These are phyloP conservation scores for Parauchenoglanis punctatus DNA, from an alignment of 2,797 vertebrate species.

Conservation along the genomic window DNA sequence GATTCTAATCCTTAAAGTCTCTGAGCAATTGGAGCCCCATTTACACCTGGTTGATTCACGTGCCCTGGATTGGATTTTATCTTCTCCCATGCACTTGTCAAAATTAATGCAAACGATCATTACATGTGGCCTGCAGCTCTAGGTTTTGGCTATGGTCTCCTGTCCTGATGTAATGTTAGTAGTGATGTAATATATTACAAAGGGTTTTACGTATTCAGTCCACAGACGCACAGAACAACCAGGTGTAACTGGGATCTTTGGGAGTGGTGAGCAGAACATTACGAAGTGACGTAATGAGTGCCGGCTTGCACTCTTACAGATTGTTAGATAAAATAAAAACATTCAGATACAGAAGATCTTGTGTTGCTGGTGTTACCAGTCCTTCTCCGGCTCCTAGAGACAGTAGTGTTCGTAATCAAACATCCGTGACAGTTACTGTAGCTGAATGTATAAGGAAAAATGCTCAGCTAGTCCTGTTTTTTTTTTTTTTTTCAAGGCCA, in stretches of 20 bases:
- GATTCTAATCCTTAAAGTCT: slow-evolving; percentile 64
- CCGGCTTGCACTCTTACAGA: slow-evolving; percentile 48
- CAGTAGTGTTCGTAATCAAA: slow-evolving; percentile 65
- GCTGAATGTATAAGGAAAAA: slow-evolving; percentile 49
- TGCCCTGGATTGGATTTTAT: neutral
- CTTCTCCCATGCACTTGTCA: neutral
- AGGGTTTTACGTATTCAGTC: neutral
- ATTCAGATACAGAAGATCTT: slow-evolving; percentile 54
- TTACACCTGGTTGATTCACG: slow-evolving; percentile 10
- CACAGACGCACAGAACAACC: neutral
- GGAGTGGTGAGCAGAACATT: slow-evolving; percentile 55
- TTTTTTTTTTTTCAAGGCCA: slow-evolving; percentile 2
- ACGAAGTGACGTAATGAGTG: slow-evolving; percentile 48
- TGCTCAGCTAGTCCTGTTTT: slow-evolving; percentile 2
- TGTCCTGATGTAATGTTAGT: neutral
- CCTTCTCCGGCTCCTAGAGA: slow-evolving; percentile 67
- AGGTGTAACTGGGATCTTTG: neutral
- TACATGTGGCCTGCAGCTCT: neutral
- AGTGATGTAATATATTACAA: neutral
- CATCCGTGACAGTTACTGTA: slow-evolving; percentile 51
- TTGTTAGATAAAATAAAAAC: slow-evolving; percentile 52
- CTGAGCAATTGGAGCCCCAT: slow-evolving; percentile 50
- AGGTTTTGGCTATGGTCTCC: neutral
- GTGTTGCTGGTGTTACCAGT: slow-evolving; percentile 63
- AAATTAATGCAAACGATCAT: neutral